Conservation (phyloP, 2,888 invertebrate genomes). For the Rhamphomyia laevipes region DNA sequence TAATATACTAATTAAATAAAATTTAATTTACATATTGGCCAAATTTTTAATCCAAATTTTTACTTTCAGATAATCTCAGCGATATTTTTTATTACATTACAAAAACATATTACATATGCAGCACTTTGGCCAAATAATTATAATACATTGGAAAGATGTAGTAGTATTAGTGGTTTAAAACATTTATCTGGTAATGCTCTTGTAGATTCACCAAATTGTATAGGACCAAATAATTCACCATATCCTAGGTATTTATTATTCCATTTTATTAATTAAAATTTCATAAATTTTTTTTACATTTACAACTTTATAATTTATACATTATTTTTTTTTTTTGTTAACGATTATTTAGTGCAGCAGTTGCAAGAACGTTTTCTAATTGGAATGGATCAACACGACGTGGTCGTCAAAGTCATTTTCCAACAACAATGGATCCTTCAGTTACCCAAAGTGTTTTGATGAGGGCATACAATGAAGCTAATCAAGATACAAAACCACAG, state of each 20-base stretch:
- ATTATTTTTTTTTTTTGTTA: conserved; percentile 19
- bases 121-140: conserved; percentile 32
- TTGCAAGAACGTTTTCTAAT: conserved; percentile 59
- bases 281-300: conserved; percentile 2
- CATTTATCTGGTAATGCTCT: conserved; percentile 84
- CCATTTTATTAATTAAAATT: not conserved
- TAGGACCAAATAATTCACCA: conserved; percentile 70
- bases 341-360: conserved; percentile 52
- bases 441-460: conserved; percentile 60
- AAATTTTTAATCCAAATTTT: conserved; percentile 1
- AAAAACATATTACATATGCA: conserved; percentile 24
- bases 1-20: no score
- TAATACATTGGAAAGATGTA: conserved; percentile 39
- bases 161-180: conserved; percentile 55
- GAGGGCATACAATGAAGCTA: conserved; percentile 46
- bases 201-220: conserved; percentile 60
- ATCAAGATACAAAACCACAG: conserved; percentile 37
- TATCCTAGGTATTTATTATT: conserved; percentile 66
- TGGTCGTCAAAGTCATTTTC: conserved; percentile 47
- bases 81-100: conserved; percentile 27
- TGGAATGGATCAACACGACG: conserved; percentile 57
- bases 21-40: no score
- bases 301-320: not conserved
- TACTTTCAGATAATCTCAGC: conserved; percentile 27
- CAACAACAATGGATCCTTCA: conserved; percentile 60